These are phyloP conservation scores for Rhadinocentrus ornatus DNA, from an alignment of 2,797 vertebrate genomes.

Conservation along the genomic window DNA sequence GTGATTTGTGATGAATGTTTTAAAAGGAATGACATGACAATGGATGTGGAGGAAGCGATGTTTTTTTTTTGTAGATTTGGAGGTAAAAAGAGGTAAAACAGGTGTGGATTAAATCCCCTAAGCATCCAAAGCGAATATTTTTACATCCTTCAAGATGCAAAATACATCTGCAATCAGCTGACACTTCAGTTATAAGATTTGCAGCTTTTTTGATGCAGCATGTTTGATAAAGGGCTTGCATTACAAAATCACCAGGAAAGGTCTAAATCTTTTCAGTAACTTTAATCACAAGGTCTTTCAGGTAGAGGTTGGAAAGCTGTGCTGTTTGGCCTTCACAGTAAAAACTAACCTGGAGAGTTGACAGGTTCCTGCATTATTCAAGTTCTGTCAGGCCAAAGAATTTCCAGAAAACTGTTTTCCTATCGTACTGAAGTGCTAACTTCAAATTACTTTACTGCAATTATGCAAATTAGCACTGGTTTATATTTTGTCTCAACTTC, in stretches of 20 bases:
- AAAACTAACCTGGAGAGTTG: constrained; percentile 9
- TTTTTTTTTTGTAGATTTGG: constrained; percentile 41
- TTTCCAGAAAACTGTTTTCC: constrained; percentile 1
- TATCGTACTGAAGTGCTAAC: neutral
- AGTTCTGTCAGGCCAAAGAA: constrained; percentile 6
- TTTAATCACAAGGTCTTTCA: neutral
- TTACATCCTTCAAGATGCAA: neutral
- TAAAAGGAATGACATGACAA: constrained; percentile 27
- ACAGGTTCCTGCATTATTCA: constrained; percentile 38
- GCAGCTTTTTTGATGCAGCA: neutral
- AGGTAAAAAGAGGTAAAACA: constrained; percentile 32
- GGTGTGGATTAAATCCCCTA: neutral
- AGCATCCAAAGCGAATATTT: neutral
- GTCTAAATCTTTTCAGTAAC: constrained; percentile 4
- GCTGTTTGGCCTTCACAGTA: constrained; percentile 28
- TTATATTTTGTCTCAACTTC: neutral
- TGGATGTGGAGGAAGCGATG: constrained; percentile 15
- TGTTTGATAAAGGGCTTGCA: neutral
- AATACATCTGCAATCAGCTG: constrained; percentile 13
- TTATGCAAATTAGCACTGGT: neutral
- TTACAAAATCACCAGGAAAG: constrained; percentile 3
- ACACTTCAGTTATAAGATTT: constrained; percentile 1
- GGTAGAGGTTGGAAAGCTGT: constrained; percentile 4
- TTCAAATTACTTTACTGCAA: neutral
- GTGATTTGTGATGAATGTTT: constrained; percentile 33